A percentile compares a stretch with the other conserved stretches of the same genome.
Conservation (phyloP, 1,140 invertebrate species). For the Drosophila lini region DNA sequence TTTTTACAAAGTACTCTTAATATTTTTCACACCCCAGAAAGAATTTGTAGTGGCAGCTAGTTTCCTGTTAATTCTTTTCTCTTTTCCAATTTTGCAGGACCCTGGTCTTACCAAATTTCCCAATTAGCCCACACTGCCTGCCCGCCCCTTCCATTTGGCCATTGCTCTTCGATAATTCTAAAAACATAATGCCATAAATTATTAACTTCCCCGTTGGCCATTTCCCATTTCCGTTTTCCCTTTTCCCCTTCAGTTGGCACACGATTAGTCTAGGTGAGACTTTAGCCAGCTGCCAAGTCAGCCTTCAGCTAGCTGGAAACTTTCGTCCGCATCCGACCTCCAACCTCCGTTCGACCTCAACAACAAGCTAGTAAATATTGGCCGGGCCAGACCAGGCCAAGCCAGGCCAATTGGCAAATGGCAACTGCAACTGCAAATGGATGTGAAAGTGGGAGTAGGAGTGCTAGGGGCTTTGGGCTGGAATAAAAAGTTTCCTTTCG, state of each 20-base stretch:
- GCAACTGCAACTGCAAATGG: constrained; percentile 36
- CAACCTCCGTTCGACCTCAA: constrained; percentile 27
- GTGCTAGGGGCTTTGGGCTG: constrained; percentile 15
- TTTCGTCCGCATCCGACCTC: constrained; percentile 7
- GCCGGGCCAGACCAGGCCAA: constrained; percentile 7
- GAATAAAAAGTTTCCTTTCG: constrained; percentile 43
- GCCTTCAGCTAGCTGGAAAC: constrained; percentile 44
- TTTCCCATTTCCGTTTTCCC: constrained; percentile 34
- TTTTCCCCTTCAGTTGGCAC: constrained; percentile 45
- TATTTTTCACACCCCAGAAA: constrained; percentile 13
- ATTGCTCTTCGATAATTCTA: constrained; percentile 43
- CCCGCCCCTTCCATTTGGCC: background rate
- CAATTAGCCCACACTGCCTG: constrained; percentile 25
- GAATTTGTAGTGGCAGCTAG: background rate
- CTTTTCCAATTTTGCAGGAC: background rate
- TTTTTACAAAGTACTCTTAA: constrained; percentile 7
- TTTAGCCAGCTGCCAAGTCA: constrained; percentile 52
- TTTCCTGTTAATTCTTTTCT: background rate
- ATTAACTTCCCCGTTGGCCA: constrained; percentile 49
- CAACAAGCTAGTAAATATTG: constrained; percentile 61
- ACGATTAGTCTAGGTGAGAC: constrained; percentile 54
- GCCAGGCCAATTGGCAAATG: constrained; percentile 46
- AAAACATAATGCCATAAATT: constrained; percentile 55
- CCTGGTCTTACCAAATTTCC: constrained; percentile 7
- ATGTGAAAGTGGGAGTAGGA: background rate